phyloP scores from a whole-genome alignment of 1,140 invertebrate species.

The Scaptomyza graminum region DNA sequence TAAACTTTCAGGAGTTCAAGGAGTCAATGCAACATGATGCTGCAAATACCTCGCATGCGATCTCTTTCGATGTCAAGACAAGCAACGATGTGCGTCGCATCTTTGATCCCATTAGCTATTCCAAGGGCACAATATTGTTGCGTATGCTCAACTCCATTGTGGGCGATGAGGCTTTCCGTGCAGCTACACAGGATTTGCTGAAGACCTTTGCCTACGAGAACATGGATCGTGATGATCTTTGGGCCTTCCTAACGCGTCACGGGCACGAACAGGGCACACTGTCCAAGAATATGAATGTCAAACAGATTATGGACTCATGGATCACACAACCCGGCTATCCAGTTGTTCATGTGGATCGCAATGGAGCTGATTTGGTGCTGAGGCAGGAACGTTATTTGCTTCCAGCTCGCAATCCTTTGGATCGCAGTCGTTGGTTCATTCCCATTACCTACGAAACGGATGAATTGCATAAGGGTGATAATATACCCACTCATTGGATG shows the following conservation, averaged over 20 bases:
- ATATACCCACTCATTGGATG: slow-evolving; percentile 76
- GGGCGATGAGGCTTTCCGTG: slow-evolving; percentile 88
- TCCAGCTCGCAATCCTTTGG: slow-evolving; percentile 51
- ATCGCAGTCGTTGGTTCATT: slow-evolving; percentile 84
- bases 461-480: slow-evolving; percentile 59
- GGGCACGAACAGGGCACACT: slow-evolving; percentile 84
- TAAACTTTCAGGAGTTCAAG: slow-evolving; percentile 85
- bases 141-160: slow-evolving; percentile 92
- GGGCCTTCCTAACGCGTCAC: slow-evolving; percentile 86
- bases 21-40: slow-evolving; percentile 89
- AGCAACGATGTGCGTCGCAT: slow-evolving; percentile 91
- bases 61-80: slow-evolving; percentile 88
- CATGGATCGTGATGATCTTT: slow-evolving; percentile 90
- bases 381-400: slow-evolving; percentile 74
- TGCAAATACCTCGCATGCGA: slow-evolving; percentile 89
- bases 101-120: slow-evolving; percentile 94
- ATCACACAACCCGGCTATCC: slow-evolving; percentile 93
- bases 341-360: slow-evolving; percentile 86
- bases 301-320: slow-evolving; percentile 92
- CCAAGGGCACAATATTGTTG: slow-evolving; percentile 92
- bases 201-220: slow-evolving; percentile 86
- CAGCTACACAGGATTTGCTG: slow-evolving; percentile 87
- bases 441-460: slow-evolving; percentile 86
- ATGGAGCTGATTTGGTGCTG: slow-evolving; percentile 57
- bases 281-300: slow-evolving; percentile 85